Base-by-base conservation (phyloP, 2,797 vertebrate species). In the Delichon dasypus region DNA sequence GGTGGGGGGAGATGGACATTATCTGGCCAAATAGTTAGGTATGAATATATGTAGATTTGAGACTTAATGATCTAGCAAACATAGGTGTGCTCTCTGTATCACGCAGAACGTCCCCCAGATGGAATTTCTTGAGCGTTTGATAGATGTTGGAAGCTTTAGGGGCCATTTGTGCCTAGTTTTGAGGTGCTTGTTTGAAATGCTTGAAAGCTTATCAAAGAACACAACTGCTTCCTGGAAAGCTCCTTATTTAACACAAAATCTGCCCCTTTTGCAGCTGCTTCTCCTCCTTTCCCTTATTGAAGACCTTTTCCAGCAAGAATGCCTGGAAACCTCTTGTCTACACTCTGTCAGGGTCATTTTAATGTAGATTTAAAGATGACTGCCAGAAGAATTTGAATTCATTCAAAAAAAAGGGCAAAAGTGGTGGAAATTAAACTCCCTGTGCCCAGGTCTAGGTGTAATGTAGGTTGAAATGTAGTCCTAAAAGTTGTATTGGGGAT, bases 171-270 rank as follows among this genome's bases (percentile, higher is more conserved):
- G 93, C 93, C 90, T 94, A 71, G 86, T 97, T 93, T 96, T 96
- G 92, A 97, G 90, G 62, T 97, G 76, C 95, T 96, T 95, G 94
- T 94, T 97, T 90, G 84, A 95, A 95, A 91, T 91, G 91, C 91
- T 94, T 94, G 76, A 96, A 97, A 95, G 73, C 81, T 92, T 85
- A 90, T 88, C 90, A 89, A 93, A 91, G 73, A 96, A 93, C 9
- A 66, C 40, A 86, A 73, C 91, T 96, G 65, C 62, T 79, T 92
- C 85, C 47, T 94, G 65, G 81, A 89, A 97, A 86, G 85, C 38
- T 68, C 25, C 44, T 75, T 86, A 34, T 89, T 89, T 38, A 71
- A 26, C 82, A 85, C 62, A 47, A 85, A 90, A 67, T 55, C 48
- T 72, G n/a, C 53, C 66, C 88, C 45, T 71, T 85, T 60, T 42